Evolutionary conservation across 2,113 vertebrate species (phyloP).

Genomic region (Oenanthe melanoleuca): DNA sequence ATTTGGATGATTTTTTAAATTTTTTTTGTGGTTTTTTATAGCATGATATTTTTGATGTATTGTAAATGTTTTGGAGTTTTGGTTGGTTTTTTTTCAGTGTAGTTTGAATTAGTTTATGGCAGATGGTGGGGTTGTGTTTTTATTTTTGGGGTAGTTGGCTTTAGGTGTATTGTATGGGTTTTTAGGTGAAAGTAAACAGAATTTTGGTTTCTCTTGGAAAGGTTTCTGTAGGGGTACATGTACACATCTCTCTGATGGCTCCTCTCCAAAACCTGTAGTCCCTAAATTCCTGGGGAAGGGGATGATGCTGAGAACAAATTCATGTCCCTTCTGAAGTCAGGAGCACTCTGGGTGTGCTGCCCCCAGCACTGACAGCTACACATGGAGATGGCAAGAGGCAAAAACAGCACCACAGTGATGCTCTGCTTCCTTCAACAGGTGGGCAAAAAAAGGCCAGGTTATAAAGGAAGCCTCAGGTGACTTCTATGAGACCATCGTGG

Average conservation of each 20-base stretch:
- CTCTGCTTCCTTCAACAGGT: slow-evolving; percentile 75
- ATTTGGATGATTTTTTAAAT: too few species aligned
- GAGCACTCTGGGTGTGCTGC: background rate
- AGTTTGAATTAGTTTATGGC: too few species aligned
- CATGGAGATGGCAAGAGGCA: fast-evolving
- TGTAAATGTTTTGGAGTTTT: too few species aligned
- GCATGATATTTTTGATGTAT: too few species aligned
- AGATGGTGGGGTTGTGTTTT: too few species aligned
- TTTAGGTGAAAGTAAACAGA: too few species aligned
- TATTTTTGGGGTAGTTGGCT: too few species aligned
- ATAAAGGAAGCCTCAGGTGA: slow-evolving; percentile 93
- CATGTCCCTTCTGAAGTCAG: background rate
- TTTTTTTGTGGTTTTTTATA: too few species aligned
- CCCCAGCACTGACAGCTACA: background rate
- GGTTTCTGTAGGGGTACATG: fast-evolving
- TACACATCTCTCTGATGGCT: background rate
- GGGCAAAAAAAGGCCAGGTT: slow-evolving; percentile 93
- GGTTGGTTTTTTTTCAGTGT: too few species aligned
- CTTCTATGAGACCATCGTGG: slow-evolving; percentile 90
- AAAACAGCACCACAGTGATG: fast-evolving
- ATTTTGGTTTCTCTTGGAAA: background rate
- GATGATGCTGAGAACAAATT: fast-evolving
- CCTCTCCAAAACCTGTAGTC: background rate
- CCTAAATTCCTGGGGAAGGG: fast-evolving
- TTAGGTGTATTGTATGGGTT: too few species aligned